These are phyloP conservation scores for Macrostomum lignano DNA, from an alignment of 1,140 invertebrate species.

Conservation along the genomic window DNA sequence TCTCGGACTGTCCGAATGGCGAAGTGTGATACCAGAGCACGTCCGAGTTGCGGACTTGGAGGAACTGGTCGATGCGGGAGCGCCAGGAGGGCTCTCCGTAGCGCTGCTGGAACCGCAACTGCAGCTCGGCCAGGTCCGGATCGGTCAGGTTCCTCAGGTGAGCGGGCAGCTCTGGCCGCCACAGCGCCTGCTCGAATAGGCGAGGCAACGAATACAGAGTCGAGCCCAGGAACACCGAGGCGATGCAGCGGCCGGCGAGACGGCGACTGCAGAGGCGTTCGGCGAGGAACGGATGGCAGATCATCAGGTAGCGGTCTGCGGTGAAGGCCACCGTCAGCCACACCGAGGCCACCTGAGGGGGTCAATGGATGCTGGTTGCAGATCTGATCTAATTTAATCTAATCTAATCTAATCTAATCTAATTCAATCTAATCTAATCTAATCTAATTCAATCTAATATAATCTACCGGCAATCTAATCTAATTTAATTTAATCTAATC, in stretches of 20 bases:
- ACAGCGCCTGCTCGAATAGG: slow-evolving; percentile 15
- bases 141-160: too few relatives aligned
- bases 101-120: neutral
- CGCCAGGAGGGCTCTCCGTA: too few relatives aligned
- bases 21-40: slow-evolving; percentile 9
- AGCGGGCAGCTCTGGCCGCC: neutral
- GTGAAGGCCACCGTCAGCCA: slow-evolving; percentile 27
- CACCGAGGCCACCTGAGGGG: slow-evolving; percentile 22
- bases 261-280: slow-evolving; percentile 16
- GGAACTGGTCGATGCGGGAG: too few relatives aligned
- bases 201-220: slow-evolving; percentile 18
- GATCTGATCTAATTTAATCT: too few relatives aligned
- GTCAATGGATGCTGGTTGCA: too few relatives aligned
- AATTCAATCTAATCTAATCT: too few relatives aligned
- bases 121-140: neutral
- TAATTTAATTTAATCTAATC: too few relatives aligned
- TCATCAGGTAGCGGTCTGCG: slow-evolving; percentile 27
- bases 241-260: slow-evolving; percentile 14
- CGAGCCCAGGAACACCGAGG: slow-evolving; percentile 12
- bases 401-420: too few relatives aligned
- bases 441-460: too few relatives aligned
- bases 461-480: too few relatives aligned
- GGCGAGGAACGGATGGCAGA: slow-evolving; percentile 25
- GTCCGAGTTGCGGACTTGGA: too few relatives aligned
- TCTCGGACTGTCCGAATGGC: slow-evolving; percentile 12